Evolutionary conservation across 92 coral and sea anemone species (phyloP).

Genomic region (Siderastrea siderea): DNA sequence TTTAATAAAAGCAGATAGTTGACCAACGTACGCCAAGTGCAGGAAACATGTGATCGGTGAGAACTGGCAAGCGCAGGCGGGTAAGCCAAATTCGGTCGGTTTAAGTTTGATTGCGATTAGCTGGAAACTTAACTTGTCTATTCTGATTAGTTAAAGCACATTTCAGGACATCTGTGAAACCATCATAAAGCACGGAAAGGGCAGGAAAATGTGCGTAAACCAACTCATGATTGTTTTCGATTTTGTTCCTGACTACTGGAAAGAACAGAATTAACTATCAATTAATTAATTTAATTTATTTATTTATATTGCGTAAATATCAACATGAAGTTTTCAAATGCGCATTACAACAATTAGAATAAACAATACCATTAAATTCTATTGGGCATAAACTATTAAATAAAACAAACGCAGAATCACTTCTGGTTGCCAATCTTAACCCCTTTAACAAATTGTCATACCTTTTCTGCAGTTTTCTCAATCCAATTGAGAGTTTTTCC

Average conservation of each 20-base stretch:
- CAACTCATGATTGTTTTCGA: background rate
- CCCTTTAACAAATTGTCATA: background rate
- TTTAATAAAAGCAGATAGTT: too few relatives aligned
- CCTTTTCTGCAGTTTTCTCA: conserved; percentile 92
- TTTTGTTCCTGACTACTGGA: background rate
- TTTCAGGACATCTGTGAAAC: background rate
- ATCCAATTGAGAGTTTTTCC: conserved; percentile 91
- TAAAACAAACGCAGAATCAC: background rate
- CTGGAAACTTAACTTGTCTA: background rate
- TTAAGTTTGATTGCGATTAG: background rate
- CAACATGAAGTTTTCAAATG: too few relatives aligned
- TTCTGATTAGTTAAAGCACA: background rate
- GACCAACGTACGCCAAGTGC: background rate
- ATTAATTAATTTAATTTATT: background rate
- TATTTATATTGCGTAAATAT: too few relatives aligned
- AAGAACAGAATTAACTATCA: background rate
- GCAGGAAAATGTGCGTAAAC: too few relatives aligned
- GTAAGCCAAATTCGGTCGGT: background rate
- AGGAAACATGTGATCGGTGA: background rate
- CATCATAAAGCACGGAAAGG: too few relatives aligned
- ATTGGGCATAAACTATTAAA: too few relatives aligned
- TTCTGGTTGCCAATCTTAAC: background rate
- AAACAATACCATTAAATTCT: too few relatives aligned
- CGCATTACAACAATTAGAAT: too few relatives aligned
- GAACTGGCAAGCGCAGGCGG: background rate